Percentiles rank a stretch among this genome's conserved stretches.
These are phyloP conservation scores for Meloidogyne hapla DNA, from an alignment of 1,140 invertebrate species.

Conservation along the genomic window DNA sequence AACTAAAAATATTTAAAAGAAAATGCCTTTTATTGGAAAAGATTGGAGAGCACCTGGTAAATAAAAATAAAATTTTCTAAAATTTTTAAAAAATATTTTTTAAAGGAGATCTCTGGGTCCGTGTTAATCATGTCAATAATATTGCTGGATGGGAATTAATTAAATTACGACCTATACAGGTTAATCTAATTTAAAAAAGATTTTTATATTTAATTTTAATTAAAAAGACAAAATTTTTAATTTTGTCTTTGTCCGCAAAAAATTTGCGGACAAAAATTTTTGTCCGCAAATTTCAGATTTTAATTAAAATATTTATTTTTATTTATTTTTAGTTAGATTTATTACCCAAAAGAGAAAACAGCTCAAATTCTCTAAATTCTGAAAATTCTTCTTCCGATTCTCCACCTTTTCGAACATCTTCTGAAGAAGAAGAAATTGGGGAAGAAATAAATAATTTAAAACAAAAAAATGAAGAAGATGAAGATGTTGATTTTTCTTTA, in stretches of 20 bases:
- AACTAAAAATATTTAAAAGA: conserved; percentile 23
- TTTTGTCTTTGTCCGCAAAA: conserved; percentile 64
- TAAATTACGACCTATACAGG: conserved; percentile 71
- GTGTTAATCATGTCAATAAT: conserved; percentile 87
- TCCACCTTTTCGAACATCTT: background rate
- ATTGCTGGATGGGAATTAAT: conserved; percentile 83
- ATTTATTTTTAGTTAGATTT: background rate
- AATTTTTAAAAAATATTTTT: background rate
- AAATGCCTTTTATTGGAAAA: conserved; percentile 81
- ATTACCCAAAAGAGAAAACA: background rate
- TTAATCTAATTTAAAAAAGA: conserved; percentile 26
- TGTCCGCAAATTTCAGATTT: conserved; percentile 4
- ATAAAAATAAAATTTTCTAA: conserved; percentile 67
- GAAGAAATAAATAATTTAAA: background rate
- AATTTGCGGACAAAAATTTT: conserved; percentile 6
- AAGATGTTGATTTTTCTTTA: background rate
- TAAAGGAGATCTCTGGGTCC: conserved; percentile 93
- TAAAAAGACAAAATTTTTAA: background rate
- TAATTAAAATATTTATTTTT: conserved; percentile 12
- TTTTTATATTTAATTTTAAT: background rate
- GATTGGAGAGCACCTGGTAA: conserved; percentile 77
- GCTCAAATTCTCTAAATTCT: background rate
- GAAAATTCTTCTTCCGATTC: background rate
- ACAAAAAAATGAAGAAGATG: background rate
- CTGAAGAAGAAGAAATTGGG: background rate